Conservation (phyloP, 2,888 invertebrate species). For the Chloroclystis v-ata region DNA sequence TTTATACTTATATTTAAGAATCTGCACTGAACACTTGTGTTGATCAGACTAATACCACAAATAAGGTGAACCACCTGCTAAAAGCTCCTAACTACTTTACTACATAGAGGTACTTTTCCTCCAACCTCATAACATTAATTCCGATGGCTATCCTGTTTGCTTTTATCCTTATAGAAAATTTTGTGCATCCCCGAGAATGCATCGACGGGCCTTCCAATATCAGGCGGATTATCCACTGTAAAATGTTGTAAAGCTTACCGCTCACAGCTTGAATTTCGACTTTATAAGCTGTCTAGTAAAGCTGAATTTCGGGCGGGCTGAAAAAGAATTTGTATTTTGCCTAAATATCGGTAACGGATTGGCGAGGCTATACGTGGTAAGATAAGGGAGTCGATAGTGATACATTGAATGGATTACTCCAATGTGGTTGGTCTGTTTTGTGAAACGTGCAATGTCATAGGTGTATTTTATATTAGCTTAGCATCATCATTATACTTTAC, state of each 20-base stretch:
- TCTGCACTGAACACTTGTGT: not conserved
- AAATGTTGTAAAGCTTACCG: conserved; percentile 61
- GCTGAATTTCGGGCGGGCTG: conserved; percentile 41
- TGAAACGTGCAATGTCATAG: conserved; percentile 26
- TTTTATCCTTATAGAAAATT: conserved; percentile 78
- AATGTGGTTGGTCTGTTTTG: conserved; percentile 56
- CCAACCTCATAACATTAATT: conserved; percentile 55
- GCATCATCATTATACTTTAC: not conserved
- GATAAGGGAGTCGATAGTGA: conserved; percentile 69
- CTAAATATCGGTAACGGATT: conserved; percentile 76
- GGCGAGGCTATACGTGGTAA: conserved; percentile 65
- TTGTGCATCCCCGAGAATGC: conserved; percentile 75
- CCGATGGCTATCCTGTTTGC: conserved; percentile 76
- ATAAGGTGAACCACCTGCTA: not conserved
- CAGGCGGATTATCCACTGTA: conserved; percentile 68
- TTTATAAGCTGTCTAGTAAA: conserved; percentile 35
- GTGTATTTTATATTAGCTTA: conserved; percentile 4
- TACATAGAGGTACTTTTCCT: conserved; percentile 13
- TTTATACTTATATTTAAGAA: too few relatives aligned
- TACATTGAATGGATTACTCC: conserved; percentile 71
- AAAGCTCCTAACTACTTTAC: conserved; percentile 6
- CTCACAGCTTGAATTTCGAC: conserved; percentile 39
- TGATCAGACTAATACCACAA: not conserved
- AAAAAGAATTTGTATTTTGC: conserved; percentile 67
- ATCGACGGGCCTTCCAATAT: conserved; percentile 74